A percentile compares a stretch with the other conserved stretches of the same genome.
Conservation (phyloP, 2,888 invertebrate species). For the Suillia variegata region DNA sequence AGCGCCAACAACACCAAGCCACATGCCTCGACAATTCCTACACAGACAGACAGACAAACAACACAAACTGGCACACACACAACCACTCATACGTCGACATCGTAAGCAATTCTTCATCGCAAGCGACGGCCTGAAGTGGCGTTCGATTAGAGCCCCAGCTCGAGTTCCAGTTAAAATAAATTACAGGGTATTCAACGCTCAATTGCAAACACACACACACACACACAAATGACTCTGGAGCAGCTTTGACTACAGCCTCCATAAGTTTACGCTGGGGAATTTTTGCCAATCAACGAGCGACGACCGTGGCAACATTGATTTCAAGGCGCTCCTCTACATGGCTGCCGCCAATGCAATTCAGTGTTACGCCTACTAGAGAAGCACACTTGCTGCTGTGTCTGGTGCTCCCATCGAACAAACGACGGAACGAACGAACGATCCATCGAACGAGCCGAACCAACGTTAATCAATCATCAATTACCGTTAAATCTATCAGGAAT, state of each 20-base stretch:
- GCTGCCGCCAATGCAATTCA: too few relatives aligned
- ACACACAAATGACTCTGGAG: conserved; percentile 25
- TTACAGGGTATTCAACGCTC: conserved; percentile 50
- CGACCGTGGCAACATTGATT: background rate
- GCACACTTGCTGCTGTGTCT: too few relatives aligned
- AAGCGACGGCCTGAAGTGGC: conserved; percentile 17
- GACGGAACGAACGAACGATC: background rate
- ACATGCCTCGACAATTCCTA: conserved; percentile 8
- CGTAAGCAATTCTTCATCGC: background rate
- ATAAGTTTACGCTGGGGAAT: conserved; percentile 28
- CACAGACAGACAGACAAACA: conserved; percentile 6
- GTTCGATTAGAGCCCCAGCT: too few relatives aligned
- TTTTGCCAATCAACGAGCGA: conserved; percentile 2
- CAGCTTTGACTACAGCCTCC: conserved; percentile 6
- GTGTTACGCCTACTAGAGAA: too few relatives aligned
- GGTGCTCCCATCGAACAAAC: background rate
- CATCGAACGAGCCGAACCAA: conserved; percentile 13
- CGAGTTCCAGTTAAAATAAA: conserved; percentile 49
- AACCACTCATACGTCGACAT: background rate
- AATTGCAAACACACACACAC: conserved; percentile 36
- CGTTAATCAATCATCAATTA: conserved; percentile 60
- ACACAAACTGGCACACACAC: conserved; percentile 10
- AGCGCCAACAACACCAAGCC: conserved; percentile 13
- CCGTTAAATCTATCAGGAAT: conserved; percentile 56
- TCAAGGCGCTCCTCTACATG: background rate